Percentiles rank a stretch among this genome's conserved stretches.
Evolutionary conservation across 2,797 vertebrate species (phyloP).

Genomic region (Hydrocynus forskahlii): DNA sequence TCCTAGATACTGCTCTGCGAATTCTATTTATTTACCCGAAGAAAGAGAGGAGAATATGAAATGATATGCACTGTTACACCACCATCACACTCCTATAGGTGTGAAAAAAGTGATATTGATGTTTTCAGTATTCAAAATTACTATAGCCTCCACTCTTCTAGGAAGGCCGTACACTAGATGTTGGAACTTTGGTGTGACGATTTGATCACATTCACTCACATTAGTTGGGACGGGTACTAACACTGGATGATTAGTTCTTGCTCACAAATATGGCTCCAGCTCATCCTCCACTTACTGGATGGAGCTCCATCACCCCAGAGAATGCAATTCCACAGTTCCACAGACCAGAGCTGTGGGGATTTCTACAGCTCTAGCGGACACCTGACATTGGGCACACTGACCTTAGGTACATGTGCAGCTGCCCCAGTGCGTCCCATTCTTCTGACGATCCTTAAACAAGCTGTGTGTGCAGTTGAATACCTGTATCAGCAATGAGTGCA

Average conservation of each 20-base stretch:
- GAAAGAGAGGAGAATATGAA: slow-evolving; percentile 4
- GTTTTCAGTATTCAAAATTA: not conserved
- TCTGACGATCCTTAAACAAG: not conserved
- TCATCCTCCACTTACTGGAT: not conserved
- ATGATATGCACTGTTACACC: not conserved
- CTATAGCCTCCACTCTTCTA: not conserved
- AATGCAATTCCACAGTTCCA: not conserved
- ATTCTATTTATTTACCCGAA: slow-evolving; percentile 40
- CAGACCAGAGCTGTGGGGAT: not conserved
- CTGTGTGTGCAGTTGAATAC: not conserved
- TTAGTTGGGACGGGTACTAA: too few species aligned
- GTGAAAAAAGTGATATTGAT: slow-evolving; percentile 18
- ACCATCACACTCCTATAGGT: slow-evolving; percentile 26
- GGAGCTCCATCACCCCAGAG: not conserved
- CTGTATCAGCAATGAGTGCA: not conserved
- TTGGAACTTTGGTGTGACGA: not conserved
- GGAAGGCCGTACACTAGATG: not conserved
- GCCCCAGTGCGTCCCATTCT: not conserved
- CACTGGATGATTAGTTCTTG: too few species aligned
- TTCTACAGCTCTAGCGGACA: not conserved
- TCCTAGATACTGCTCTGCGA: slow-evolving; percentile 9
- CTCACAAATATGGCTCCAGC: not conserved
- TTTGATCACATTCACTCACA: not conserved
- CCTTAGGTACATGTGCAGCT: not conserved
- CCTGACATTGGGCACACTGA: not conserved